phyloP scores from a whole-genome alignment of 92 coral and sea anemone genomes.

The Actinernus sp. region DNA sequence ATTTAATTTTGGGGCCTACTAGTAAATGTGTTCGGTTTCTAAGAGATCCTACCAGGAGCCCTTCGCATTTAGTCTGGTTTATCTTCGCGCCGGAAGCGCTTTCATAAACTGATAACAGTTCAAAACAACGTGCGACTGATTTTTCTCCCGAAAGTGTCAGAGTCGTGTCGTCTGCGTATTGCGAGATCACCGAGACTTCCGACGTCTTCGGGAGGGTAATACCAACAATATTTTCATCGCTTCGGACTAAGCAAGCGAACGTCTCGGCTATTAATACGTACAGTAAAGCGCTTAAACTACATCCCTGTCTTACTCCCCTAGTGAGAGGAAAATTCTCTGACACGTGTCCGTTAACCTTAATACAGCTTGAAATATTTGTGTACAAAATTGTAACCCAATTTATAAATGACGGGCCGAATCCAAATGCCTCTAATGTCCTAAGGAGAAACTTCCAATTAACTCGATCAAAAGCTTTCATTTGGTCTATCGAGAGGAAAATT shows the following conservation, averaged over 20 bases:
- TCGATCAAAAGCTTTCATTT: slow-evolving; percentile 26
- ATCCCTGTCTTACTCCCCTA: slow-evolving; percentile 23
- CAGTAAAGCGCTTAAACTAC: slow-evolving; percentile 5
- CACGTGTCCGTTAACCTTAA: slow-evolving; percentile 1
- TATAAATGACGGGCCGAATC: slow-evolving; percentile 35
- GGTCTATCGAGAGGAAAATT: slow-evolving; percentile 8
- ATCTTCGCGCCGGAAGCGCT: slow-evolving; percentile 1
- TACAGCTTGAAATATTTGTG: slow-evolving; percentile 8
- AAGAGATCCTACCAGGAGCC: neutral
- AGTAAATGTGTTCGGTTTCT: neutral
- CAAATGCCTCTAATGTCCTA: slow-evolving; percentile 4
- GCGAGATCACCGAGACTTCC: neutral
- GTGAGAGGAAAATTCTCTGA: neutral
- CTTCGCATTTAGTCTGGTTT: slow-evolving; percentile 10
- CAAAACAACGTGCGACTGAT: neutral
- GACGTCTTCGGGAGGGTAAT: neutral
- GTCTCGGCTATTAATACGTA: slow-evolving; percentile 11
- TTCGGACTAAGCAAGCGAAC: slow-evolving; percentile 11
- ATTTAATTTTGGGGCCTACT: neutral
- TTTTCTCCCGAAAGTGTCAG: neutral
- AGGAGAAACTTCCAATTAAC: slow-evolving; percentile 6
- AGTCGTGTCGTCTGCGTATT: slow-evolving; percentile 19
- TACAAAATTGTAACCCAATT: slow-evolving; percentile 26
- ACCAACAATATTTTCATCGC: neutral
- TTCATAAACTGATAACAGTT: neutral